phyloP scores from a whole-genome alignment of 2,113 vertebrate species.

The Butastur rufipennis region DNA sequence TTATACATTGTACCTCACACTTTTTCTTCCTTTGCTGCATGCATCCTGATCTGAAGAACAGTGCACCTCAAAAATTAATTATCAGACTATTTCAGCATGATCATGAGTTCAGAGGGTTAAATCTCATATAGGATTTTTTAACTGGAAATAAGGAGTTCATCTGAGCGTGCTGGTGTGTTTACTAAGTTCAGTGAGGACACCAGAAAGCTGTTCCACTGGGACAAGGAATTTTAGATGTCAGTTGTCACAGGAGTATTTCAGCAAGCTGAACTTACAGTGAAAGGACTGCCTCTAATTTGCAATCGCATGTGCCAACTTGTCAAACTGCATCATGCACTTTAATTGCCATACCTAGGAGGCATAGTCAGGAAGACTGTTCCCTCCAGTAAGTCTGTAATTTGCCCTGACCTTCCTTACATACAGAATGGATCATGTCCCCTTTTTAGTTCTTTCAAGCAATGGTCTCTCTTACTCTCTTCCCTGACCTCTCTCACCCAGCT shows the following conservation, averaged over 20 bases:
- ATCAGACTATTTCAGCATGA: not conserved
- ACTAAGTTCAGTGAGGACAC: not conserved
- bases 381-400: not conserved
- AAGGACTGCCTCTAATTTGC: not conserved
- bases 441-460: not conserved
- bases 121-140: not conserved
- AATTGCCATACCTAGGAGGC: not conserved
- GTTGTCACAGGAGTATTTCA: not conserved
- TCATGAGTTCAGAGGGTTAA: not conserved
- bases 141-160: not conserved
- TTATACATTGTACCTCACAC: not conserved
- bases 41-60: not conserved
- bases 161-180: not conserved
- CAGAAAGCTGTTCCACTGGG: not conserved
- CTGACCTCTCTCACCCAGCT: not conserved
- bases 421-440: not conserved
- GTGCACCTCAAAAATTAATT: not conserved
- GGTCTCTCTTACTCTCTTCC: not conserved
- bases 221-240: not conserved
- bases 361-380: not conserved
- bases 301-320: not conserved
- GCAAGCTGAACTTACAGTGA: not conserved
- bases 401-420: not conserved
- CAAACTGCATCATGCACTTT: not conserved
- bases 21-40: not conserved